Conservation (phyloP, 2,888 invertebrate genomes). For the Chrysopilus asiliformis region DNA sequence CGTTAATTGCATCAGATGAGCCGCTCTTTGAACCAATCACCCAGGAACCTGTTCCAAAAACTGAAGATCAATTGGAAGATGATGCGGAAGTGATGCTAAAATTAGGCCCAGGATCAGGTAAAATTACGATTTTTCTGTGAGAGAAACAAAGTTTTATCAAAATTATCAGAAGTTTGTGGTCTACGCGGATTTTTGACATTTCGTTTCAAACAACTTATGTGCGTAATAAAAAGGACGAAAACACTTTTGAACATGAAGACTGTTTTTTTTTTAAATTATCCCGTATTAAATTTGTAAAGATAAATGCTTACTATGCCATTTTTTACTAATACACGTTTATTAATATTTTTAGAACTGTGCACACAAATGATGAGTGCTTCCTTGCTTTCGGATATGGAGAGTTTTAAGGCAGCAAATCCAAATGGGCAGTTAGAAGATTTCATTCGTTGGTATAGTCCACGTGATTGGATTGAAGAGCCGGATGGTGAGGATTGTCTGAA, state of each 20-base stretch:
- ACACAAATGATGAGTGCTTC: slow-evolving; percentile 94
- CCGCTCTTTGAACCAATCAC: slow-evolving; percentile 69
- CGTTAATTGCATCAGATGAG: slow-evolving; percentile 50
- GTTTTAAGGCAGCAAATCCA: slow-evolving; percentile 98
- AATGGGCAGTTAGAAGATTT: slow-evolving; percentile 84
- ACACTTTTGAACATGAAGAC: too few relatives aligned
- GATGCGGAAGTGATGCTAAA: slow-evolving; percentile 83
- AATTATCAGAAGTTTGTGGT: too few relatives aligned
- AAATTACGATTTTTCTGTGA: background rate
- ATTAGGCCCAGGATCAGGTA: slow-evolving; percentile 64
- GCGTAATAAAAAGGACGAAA: too few relatives aligned
- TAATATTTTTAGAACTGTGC: slow-evolving; percentile 47
- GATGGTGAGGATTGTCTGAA: slow-evolving; percentile 21
- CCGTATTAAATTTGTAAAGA: too few relatives aligned
- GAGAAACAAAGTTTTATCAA: too few relatives aligned
- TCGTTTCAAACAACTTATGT: too few relatives aligned
- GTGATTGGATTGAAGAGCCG: slow-evolving; percentile 70
- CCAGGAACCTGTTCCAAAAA: slow-evolving; percentile 90
- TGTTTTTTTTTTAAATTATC: too few relatives aligned
- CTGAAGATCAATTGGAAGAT: slow-evolving; percentile 91
- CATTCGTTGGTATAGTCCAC: slow-evolving; percentile 95
- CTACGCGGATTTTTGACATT: too few relatives aligned
- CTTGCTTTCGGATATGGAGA: slow-evolving; percentile 92
- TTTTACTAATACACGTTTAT: too few relatives aligned
- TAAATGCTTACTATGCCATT: too few relatives aligned